Evolutionary conservation across 2,888 invertebrate species (phyloP).

Genomic region (Apodemia zela): DNA sequence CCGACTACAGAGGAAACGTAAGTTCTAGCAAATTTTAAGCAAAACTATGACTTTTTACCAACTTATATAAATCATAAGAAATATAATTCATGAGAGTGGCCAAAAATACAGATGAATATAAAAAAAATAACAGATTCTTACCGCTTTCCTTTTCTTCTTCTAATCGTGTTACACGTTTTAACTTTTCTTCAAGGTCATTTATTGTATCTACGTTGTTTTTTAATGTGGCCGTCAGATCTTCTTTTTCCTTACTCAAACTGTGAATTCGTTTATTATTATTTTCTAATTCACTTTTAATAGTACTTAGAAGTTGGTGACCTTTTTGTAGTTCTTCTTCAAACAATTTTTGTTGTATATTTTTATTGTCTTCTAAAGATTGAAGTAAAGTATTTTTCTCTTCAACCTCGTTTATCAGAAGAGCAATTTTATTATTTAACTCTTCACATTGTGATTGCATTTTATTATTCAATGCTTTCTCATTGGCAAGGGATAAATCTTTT

Average conservation of each 20-base stretch:
- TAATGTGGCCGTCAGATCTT: conserved; percentile 35
- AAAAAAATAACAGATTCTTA: conserved; percentile 22
- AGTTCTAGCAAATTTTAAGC: too few species aligned
- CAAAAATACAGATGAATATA: neutral
- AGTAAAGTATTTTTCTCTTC: conserved; percentile 33
- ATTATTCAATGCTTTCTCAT: conserved; percentile 35
- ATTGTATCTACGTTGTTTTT: conserved; percentile 36
- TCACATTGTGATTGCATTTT: conserved; percentile 6
- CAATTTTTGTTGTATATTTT: conserved; percentile 33
- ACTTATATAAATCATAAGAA: too few species aligned
- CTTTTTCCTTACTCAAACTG: conserved; percentile 37
- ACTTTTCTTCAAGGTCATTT: conserved; percentile 6
- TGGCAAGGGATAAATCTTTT: conserved; percentile 16
- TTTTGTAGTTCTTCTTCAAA: conserved; percentile 34
- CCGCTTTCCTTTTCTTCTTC: conserved; percentile 34
- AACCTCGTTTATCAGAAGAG: conserved; percentile 31
- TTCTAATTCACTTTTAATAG: conserved; percentile 33
- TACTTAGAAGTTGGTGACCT: neutral
- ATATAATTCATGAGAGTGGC: too few species aligned
- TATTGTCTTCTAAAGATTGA: conserved; percentile 37
- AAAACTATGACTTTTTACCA: too few species aligned
- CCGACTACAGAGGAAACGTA: too few species aligned
- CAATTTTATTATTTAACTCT: conserved; percentile 10
- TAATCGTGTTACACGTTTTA: conserved; percentile 27
- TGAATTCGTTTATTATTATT: conserved; percentile 34